phyloP scores from a whole-genome alignment of 1,140 invertebrate species.

The Lepidurus couesii region DNA sequence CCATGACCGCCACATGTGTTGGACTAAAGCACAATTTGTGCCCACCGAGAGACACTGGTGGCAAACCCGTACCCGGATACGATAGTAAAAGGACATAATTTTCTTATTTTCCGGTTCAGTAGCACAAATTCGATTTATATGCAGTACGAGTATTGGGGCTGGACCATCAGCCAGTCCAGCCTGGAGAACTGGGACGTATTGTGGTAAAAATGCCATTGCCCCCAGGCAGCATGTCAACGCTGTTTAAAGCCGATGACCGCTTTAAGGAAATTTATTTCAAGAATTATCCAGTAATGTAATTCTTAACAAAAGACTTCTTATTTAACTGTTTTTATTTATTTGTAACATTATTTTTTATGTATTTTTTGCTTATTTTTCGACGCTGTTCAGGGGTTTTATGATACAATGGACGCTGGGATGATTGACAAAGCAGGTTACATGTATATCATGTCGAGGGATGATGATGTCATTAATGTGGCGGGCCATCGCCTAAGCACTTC shows the following conservation, averaged over 20 bases:
- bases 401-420: conserved; percentile 90
- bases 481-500: conserved; percentile 83
- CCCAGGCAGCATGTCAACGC: conserved; percentile 73
- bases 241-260: conserved; percentile 74
- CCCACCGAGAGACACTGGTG: conserved; percentile 62
- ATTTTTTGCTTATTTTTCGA: background rate
- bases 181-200: conserved; percentile 72
- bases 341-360: background rate
- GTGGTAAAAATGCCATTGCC: conserved; percentile 78
- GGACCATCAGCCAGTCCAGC: conserved; percentile 59
- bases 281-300: conserved; percentile 63
- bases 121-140: conserved; percentile 36
- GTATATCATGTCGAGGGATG: conserved; percentile 79
- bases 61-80: conserved; percentile 74
- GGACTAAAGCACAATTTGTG: conserved; percentile 60
- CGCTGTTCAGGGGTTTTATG: conserved; percentile 75
- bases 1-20: conserved; percentile 75
- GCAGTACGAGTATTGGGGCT: conserved; percentile 65
- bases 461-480: conserved; percentile 94
- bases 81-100: conserved; percentile 55
- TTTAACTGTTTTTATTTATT: background rate
- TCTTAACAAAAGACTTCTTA: background rate
- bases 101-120: background rate
- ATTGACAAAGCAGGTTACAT: conserved; percentile 76
- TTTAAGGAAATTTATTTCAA: conserved; percentile 76